Evolutionary conservation across 2,888 invertebrate genomes (phyloP).

Genomic region (Tetrapedia diversipes): DNA sequence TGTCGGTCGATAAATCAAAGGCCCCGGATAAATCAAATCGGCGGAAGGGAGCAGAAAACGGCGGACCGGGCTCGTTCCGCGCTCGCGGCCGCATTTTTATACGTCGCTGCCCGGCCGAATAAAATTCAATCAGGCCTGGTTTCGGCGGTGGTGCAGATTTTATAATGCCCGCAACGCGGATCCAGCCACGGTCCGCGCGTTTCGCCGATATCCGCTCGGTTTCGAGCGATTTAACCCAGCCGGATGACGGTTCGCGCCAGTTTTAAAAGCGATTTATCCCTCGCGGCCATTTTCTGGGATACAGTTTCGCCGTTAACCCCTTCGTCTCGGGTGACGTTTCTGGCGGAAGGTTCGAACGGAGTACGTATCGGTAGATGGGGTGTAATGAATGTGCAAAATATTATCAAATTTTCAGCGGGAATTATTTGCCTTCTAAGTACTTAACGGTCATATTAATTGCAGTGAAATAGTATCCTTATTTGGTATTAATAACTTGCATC

Average conservation of each 20-base stretch:
- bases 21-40: constrained; percentile 59
- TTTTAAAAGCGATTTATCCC: background rate
- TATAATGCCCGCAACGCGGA: constrained; percentile 34
- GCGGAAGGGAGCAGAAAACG: constrained; percentile 43
- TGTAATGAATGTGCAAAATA: too few species aligned
- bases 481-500: too few species aligned
- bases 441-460: too few species aligned
- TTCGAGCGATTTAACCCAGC: constrained; percentile 12
- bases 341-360: too few species aligned
- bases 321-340: too few species aligned
- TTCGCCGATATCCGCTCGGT: constrained; percentile 24
- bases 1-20: constrained; percentile 51
- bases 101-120: constrained; percentile 41
- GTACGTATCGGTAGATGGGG: too few species aligned
- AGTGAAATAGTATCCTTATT: too few species aligned
- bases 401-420: too few species aligned
- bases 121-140: constrained; percentile 47
- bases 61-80: constrained; percentile 29
- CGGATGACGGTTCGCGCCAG: background rate
- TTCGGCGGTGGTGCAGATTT: constrained; percentile 21
- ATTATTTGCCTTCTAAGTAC: too few species aligned
- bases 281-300: background rate
- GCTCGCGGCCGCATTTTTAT: constrained; percentile 45
- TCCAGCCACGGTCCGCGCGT: constrained; percentile 11
- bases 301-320: background rate